A percentile compares a stretch with the other conserved stretches of the same genome.
Evolutionary conservation across 2,113 vertebrate genomes (phyloP).

Genomic region (Larimichthys polyactis): DNA sequence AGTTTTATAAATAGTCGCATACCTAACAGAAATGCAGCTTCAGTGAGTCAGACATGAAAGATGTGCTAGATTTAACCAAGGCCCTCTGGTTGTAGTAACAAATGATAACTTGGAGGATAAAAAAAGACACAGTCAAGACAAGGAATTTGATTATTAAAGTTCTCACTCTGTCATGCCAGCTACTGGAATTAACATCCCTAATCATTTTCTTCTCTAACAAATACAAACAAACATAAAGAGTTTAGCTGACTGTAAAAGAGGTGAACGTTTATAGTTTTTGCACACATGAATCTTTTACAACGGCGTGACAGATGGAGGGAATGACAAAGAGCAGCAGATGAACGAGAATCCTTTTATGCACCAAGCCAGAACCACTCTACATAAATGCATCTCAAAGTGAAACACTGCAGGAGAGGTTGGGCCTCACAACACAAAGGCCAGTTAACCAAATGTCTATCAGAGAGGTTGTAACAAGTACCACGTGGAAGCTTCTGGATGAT

Average conservation of each 20-base stretch:
- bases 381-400: slow-evolving; percentile 50
- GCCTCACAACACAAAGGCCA: slow-evolving; percentile 11
- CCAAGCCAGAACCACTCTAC: slow-evolving; percentile 44
- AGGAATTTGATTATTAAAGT: slow-evolving; percentile 9
- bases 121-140: slow-evolving; percentile 14
- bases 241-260: slow-evolving; percentile 16
- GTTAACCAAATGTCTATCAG: slow-evolving; percentile 27
- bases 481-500: neutral
- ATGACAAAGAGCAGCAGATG: slow-evolving; percentile 52
- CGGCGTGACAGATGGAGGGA: slow-evolving; percentile 64
- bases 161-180: neutral
- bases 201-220: neutral
- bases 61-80: slow-evolving; percentile 55
- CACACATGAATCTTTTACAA: slow-evolving; percentile 42
- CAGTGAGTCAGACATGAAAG: slow-evolving; percentile 59
- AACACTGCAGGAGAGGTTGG: slow-evolving; percentile 14
- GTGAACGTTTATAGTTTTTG: slow-evolving; percentile 29
- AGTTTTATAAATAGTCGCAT: slow-evolving; percentile 72
- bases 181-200: slow-evolving; percentile 11
- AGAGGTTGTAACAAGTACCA: neutral
- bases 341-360: slow-evolving; percentile 52
- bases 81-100: slow-evolving; percentile 32
- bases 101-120: slow-evolving; percentile 21
- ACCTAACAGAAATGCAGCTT: slow-evolving; percentile 45
- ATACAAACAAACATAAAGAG: neutral